Conservation (phyloP, 2,113 vertebrate genomes). For the Malaclemys terrapin region DNA sequence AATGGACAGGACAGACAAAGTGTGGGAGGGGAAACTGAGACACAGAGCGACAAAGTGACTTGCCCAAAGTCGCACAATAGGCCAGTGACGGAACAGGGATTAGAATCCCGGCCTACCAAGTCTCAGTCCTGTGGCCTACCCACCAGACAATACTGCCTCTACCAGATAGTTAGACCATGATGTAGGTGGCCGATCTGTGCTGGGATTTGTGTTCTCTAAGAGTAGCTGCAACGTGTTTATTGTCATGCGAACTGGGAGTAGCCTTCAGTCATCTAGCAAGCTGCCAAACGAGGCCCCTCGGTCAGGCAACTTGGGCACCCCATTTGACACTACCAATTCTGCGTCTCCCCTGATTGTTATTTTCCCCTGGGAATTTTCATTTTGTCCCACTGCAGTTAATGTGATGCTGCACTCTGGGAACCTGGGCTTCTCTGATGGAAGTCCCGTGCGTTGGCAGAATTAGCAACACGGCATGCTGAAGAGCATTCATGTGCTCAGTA, state of each 20-base stretch:
- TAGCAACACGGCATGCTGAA: neutral
- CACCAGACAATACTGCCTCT: neutral
- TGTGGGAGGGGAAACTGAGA: neutral
- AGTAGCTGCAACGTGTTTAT: neutral
- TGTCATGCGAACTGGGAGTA: neutral
- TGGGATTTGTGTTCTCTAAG: neutral
- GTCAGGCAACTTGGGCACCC: neutral
- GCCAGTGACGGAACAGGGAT: neutral
- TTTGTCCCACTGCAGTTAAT: accelerated
- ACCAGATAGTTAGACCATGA: neutral
- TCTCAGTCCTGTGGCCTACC: neutral
- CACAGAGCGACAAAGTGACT: no score
- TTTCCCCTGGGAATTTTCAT: accelerated
- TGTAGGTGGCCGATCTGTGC: neutral
- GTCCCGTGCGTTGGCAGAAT: neutral
- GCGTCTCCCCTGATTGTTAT: accelerated
- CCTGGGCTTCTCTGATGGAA: neutral
- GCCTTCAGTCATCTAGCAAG: neutral
- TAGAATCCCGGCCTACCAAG: neutral
- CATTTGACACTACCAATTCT: neutral
- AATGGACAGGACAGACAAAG: neutral
- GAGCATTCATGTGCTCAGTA: neutral
- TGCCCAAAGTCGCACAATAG: neutral
- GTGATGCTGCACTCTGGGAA: neutral
- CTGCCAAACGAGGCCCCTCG: no score